These are phyloP conservation scores for Ceratina calcarata DNA, from an alignment of 1,140 invertebrate species.

Conservation along the genomic window DNA sequence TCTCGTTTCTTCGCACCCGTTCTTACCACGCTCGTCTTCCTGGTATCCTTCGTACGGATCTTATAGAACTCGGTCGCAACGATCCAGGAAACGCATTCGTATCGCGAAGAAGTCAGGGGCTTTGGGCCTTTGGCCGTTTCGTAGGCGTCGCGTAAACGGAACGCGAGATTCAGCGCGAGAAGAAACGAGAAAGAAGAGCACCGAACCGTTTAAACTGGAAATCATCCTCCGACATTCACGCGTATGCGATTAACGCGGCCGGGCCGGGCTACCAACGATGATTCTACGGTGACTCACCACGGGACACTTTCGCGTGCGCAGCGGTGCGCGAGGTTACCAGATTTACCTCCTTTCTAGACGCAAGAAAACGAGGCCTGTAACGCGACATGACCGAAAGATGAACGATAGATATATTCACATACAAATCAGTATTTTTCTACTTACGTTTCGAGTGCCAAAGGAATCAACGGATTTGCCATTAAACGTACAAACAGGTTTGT, in stretches of 20 bases:
- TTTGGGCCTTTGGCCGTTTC: background rate
- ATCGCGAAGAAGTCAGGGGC: background rate
- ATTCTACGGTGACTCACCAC: background rate
- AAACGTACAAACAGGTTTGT: too few species aligned
- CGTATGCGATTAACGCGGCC: constrained; percentile 40
- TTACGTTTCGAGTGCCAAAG: too few species aligned
- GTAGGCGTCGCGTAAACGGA: background rate
- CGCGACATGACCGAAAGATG: too few species aligned
- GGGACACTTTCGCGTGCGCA: too few species aligned
- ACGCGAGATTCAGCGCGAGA: constrained; percentile 15
- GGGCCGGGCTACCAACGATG: background rate
- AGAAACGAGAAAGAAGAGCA: constrained; percentile 25
- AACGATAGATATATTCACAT: too few species aligned
- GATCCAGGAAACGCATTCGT: background rate
- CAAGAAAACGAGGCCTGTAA: too few species aligned
- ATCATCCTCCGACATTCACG: constrained; percentile 26
- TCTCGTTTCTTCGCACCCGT: background rate
- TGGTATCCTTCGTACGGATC: background rate
- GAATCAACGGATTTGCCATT: too few species aligned
- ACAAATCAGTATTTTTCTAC: too few species aligned
- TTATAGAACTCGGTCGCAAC: background rate
- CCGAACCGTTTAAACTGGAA: constrained; percentile 24
- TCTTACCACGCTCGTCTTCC: background rate
- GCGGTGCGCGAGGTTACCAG: too few species aligned
- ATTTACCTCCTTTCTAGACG: too few species aligned